Percentiles rank a stretch among this genome's conserved stretches.
Conservation (phyloP, 2,797 vertebrate species). For the Enteromius paludinosus region DNA sequence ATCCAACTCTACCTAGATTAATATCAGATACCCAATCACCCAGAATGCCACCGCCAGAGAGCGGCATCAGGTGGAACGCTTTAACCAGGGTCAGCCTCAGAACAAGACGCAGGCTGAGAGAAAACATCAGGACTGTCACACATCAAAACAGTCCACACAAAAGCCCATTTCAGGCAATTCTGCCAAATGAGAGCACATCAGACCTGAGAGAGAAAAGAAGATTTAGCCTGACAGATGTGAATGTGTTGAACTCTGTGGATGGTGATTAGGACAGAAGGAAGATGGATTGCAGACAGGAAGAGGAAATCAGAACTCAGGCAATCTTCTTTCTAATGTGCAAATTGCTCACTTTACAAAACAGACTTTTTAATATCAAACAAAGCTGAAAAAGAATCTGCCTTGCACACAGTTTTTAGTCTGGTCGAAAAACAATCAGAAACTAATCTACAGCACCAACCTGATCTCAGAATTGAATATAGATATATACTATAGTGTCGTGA, state of each 20-base stretch:
- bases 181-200: conserved; percentile 50
- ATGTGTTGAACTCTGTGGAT: conserved; percentile 48
- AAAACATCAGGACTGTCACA: conserved; percentile 37
- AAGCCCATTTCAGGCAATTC: conserved; percentile 58
- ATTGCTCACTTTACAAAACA: conserved; percentile 23
- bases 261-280: conserved; percentile 49
- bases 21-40: conserved; percentile 43
- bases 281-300: conserved; percentile 36
- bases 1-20: conserved; percentile 49
- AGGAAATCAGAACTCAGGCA: conserved; percentile 44
- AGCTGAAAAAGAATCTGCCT: not conserved
- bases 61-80: conserved; percentile 26
- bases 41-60: conserved; percentile 24
- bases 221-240: conserved; percentile 50
- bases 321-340: conserved; percentile 27
- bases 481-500: not conserved
- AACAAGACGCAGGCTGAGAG: conserved; percentile 26
- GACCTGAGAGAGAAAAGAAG: conserved; percentile 40
- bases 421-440: not conserved
- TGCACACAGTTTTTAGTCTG: not conserved
- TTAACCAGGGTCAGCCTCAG: conserved; percentile 14
- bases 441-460: not conserved
- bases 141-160: conserved; percentile 52
- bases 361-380: conserved; percentile 8
- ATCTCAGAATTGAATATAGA: not conserved